phyloP scores from a whole-genome alignment of 1,140 invertebrate genomes.

The Lutraria rhynchaena region DNA sequence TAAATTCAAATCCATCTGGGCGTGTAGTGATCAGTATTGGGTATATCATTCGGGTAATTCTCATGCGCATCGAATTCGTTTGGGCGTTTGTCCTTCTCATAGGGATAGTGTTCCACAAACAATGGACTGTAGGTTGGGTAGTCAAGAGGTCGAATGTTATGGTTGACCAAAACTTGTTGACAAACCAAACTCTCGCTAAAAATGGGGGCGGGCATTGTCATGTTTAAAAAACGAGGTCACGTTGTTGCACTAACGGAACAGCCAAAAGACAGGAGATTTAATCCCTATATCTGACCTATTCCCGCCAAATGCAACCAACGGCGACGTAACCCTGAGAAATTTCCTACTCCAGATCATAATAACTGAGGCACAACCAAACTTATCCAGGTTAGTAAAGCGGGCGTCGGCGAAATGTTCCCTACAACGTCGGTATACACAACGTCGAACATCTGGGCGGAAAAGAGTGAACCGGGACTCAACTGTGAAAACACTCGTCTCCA shows the following conservation, averaged over 20 bases:
- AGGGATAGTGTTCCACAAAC: constrained; percentile 17
- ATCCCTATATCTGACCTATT: not conserved
- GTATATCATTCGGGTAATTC: constrained; percentile 19
- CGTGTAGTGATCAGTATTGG: not conserved
- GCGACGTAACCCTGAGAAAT: constrained; percentile 9
- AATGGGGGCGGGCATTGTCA: constrained; percentile 4
- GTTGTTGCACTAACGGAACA: constrained; percentile 9
- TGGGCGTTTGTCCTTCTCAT: constrained; percentile 29
- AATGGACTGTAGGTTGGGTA: constrained; percentile 25
- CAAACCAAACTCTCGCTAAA: constrained; percentile 1
- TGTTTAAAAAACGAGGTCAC: constrained; percentile 19
- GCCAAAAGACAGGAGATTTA: not conserved
- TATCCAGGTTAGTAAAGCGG: not conserved
- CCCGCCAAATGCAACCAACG: constrained; percentile 3
- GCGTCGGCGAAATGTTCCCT: constrained; percentile 31
- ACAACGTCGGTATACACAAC: too few relatives aligned
- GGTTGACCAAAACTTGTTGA: not conserved
- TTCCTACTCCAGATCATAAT: constrained; percentile 15
- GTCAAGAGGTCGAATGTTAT: constrained; percentile 15
- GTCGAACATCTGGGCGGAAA: too few relatives aligned
- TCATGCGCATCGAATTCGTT: constrained; percentile 24
- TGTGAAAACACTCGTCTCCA: constrained; percentile 28
- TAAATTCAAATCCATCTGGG: not conserved
- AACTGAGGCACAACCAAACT: constrained; percentile 7
- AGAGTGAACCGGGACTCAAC: too few relatives aligned